Evolutionary conservation across 2,888 invertebrate genomes (phyloP).

Genomic region (Amphiduros pacificus): DNA sequence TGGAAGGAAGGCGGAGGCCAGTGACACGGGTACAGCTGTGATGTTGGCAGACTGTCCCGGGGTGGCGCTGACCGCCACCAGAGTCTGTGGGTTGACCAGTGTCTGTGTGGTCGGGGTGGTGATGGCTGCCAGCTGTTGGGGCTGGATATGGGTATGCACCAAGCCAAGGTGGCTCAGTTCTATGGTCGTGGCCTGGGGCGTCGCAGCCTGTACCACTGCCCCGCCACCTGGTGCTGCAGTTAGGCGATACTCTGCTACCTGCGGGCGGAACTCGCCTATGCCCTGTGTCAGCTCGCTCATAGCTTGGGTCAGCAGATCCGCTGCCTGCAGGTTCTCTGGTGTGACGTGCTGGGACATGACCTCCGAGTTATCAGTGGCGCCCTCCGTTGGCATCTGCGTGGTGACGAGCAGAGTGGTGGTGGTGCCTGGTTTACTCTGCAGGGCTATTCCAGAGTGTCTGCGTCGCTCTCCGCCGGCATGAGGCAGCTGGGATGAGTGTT

Average conservation of each 20-base stretch:
- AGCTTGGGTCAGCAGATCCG: constrained; percentile 61
- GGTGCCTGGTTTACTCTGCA: too few relatives aligned
- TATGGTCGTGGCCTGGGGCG: neutral
- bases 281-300: constrained; percentile 60
- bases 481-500: constrained; percentile 51
- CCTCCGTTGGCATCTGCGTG: constrained; percentile 8
- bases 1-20: constrained; percentile 1
- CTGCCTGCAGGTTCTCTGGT: constrained; percentile 27
- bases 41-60: neutral
- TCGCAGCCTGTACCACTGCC: neutral
- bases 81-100: neutral
- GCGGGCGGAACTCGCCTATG: constrained; percentile 38
- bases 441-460: neutral
- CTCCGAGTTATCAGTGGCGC: constrained; percentile 12
- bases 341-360: too few relatives aligned
- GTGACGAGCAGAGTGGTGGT: neutral
- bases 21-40: neutral
- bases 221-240: too few relatives aligned
- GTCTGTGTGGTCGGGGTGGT: neutral
- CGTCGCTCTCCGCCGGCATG: neutral
- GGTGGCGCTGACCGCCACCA: neutral
- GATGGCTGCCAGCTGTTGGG: neutral
- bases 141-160: neutral
- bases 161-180: constrained; percentile 15
- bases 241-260: constrained; percentile 29